A percentile compares a stretch with the other conserved stretches of the same genome.
Conservation (phyloP, 1,140 invertebrate genomes). For the Bombus waltoni region DNA sequence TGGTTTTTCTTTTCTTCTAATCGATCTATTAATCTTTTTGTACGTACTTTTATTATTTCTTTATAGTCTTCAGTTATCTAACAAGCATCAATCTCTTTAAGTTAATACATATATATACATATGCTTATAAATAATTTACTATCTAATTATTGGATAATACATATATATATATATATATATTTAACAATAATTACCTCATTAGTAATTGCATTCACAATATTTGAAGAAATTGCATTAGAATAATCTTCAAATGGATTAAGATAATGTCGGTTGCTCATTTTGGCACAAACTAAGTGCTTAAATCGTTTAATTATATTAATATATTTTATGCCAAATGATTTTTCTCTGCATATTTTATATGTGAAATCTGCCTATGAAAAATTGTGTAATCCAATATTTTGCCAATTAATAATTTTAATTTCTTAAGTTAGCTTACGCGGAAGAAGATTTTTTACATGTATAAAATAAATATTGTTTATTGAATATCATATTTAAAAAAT, state of each 20-base stretch:
- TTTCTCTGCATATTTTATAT: conserved; percentile 1
- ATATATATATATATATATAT: neutral
- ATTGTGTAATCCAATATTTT: neutral
- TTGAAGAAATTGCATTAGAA: conserved; percentile 7
- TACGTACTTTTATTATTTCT: conserved; percentile 51
- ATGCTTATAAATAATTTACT: neutral
- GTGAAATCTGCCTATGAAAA: neutral
- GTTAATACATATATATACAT: conserved; percentile 9
- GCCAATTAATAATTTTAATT: neutral
- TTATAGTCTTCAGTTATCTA: conserved; percentile 72
- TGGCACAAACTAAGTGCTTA: neutral
- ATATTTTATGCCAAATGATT: neutral
- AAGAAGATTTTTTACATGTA: neutral
- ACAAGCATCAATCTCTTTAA: conserved; percentile 31
- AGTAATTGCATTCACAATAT: conserved; percentile 49
- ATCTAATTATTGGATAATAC: neutral
- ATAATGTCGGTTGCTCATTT: conserved; percentile 63
- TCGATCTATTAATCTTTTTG: conserved; percentile 62
- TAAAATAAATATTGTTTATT: neutral
- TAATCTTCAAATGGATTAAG: conserved; percentile 70
- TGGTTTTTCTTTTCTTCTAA: conserved; percentile 69
- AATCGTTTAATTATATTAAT: neutral
- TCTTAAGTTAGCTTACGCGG: neutral
- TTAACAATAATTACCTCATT: conserved; percentile 38
- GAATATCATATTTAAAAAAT: neutral